A percentile compares a stretch with the other conserved stretches of the same genome.
Evolutionary conservation across 2,797 vertebrate genomes (phyloP).

Genomic region (Acridotheres tristis): DNA sequence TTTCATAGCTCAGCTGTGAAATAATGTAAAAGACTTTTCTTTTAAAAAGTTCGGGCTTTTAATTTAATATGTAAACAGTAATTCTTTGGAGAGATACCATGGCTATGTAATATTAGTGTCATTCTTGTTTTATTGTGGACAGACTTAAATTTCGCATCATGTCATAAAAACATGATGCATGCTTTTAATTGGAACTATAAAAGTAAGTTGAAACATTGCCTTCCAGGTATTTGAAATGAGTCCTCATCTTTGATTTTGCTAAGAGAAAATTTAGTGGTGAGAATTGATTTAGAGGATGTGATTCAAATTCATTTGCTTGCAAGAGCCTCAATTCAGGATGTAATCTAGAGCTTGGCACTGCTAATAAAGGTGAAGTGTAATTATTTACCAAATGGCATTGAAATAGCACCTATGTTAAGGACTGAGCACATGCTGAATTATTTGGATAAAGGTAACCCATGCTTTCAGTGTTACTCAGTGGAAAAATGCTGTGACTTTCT

Average conservation of each 20-base stretch:
- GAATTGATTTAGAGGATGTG: not conserved
- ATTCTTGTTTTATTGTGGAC: slow-evolving; percentile 29
- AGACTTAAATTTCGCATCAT: slow-evolving; percentile 7
- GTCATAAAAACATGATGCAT: not conserved
- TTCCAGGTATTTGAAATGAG: not conserved
- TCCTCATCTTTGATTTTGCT: not conserved
- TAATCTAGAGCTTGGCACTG: not conserved
- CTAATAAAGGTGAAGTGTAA: not conserved
- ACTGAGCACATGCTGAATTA: not conserved
- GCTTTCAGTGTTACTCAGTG: not conserved
- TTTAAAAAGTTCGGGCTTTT: slow-evolving; percentile 14
- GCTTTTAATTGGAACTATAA: slow-evolving; percentile 43
- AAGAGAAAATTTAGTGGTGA: not conserved
- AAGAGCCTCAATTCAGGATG: not conserved
- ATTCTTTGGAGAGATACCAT: not conserved
- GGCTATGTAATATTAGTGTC: not conserved
- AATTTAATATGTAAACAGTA: not conserved
- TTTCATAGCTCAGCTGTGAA: not conserved
- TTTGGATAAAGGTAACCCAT: not conserved
- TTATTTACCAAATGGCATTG: not conserved
- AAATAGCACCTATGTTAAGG: not conserved
- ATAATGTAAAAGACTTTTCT: not conserved
- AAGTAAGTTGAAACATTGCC: not conserved
- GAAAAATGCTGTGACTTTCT: not conserved
- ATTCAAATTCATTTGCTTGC: not conserved